Evolutionary conservation across 2,113 vertebrate species (phyloP).

Genomic region (Paralichthys olivaceus): DNA sequence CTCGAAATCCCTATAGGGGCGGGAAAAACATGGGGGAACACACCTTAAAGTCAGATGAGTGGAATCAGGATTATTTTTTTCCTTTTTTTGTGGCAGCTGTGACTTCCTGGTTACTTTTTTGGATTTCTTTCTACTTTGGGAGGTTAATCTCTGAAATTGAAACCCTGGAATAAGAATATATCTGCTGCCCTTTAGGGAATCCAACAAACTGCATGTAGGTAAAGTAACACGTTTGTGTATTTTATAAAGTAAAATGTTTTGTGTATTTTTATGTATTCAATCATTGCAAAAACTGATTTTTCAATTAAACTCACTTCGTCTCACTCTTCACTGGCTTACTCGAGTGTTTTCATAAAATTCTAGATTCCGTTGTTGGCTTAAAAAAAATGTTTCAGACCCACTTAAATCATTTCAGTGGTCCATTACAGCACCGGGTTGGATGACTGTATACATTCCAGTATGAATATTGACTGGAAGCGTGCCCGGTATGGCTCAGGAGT

Average conservation of each 20-base stretch:
- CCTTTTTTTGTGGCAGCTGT: constrained; percentile 28
- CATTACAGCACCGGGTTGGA: constrained; percentile 41
- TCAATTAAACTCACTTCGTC: background rate
- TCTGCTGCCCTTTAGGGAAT: background rate
- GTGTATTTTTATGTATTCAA: background rate
- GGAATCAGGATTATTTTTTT: constrained; percentile 43
- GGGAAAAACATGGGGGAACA: constrained; percentile 28
- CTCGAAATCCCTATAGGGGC: constrained; percentile 46
- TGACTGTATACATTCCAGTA: constrained; percentile 51
- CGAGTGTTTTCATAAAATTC: constrained; percentile 4
- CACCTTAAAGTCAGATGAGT: constrained; percentile 51
- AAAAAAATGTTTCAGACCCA: constrained; percentile 5
- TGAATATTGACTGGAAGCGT: constrained; percentile 45
- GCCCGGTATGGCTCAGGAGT: constrained; percentile 48
- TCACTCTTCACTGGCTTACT: background rate
- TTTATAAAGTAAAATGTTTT: background rate
- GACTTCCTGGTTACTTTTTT: constrained; percentile 44
- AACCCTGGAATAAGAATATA: constrained; percentile 34
- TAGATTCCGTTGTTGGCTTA: constrained; percentile 18
- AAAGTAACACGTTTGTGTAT: background rate
- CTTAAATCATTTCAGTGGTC: constrained; percentile 47
- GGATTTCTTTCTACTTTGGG: background rate
- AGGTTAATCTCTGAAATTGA: constrained; percentile 37
- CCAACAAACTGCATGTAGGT: background rate
- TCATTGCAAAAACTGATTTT: background rate